Base-by-base conservation (phyloP, 2,797 vertebrate genomes). In the Dendrocincla tyrannina region DNA sequence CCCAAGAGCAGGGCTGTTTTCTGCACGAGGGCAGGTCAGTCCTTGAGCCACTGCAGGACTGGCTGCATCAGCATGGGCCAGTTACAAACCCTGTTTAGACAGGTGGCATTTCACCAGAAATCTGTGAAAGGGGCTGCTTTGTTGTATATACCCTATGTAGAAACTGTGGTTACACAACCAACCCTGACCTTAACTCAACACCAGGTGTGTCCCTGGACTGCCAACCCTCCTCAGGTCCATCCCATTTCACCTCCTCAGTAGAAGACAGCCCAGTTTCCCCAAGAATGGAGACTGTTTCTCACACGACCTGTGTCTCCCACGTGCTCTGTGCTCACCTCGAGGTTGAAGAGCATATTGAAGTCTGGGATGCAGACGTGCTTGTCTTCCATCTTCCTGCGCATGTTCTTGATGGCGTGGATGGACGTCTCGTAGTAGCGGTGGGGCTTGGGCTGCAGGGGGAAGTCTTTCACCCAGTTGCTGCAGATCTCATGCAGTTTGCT, bases 371-470 rank as follows among this genome's bases (percentile, higher is more conserved):
- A 99, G 95, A 99, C 97, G 7, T 99, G 99, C 80, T 99, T 99
- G 98, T 99, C 99, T 96, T 99, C 99, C 99, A 99, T 99, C 97
- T 99, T 99, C 97, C 99, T 98, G 76, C 99, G 98, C 99, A 99
- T 99, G 97, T 99, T 99, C 98, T 99, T 99, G 98, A 99, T 99
- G 97, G 99, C 99, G 11, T 99, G 99, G 96, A 99, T 99, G 91
- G 99, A 99, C 0, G 99, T 99, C 94, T 99, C 99, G 18, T 99
- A 99, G 97, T 99, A 99, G 17, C 99, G 98, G 97, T 98, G 98
- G 11, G 98, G 98, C 37, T 99, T 99, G 20, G 98, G 98, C 77
- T 97, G 99, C 87, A 98, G 98, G 2, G 99, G 99, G 88, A 99
- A 98, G 56, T 99, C 99, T 86, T 99, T 99, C 97, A 99, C 97